Evolutionary conservation across 2,797 vertebrate genomes (phyloP).

Genomic region (Acrossocheilus fasciatus): DNA sequence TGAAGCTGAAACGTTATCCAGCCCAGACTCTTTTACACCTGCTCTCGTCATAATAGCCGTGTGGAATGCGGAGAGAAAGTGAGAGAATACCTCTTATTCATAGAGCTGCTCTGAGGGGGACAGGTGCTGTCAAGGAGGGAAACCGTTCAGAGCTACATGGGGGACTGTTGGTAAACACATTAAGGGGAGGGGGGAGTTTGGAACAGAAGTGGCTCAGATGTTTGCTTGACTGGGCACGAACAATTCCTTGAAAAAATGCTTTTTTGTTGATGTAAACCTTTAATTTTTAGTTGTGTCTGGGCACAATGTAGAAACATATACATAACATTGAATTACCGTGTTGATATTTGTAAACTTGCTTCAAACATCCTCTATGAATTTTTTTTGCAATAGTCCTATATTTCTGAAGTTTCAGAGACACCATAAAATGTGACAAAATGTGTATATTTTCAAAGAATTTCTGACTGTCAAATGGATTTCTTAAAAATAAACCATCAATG

Average conservation of each 20-base stretch:
- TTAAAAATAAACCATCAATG: too few species aligned
- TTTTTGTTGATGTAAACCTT: neutral
- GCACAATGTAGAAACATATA: neutral
- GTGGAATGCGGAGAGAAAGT: slow-evolving; percentile 65
- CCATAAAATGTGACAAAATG: neutral
- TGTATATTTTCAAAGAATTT: too few species aligned
- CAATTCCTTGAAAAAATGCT: neutral
- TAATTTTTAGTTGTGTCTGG: neutral
- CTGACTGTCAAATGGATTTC: too few species aligned
- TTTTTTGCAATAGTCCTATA: neutral
- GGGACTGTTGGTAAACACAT: slow-evolving; percentile 55
- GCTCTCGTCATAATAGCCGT: slow-evolving; percentile 66
- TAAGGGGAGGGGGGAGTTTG: slow-evolving; percentile 17
- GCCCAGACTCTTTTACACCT: slow-evolving; percentile 64
- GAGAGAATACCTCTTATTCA: slow-evolving; percentile 64
- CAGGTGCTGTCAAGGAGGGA: slow-evolving; percentile 60
- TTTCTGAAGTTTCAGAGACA: neutral
- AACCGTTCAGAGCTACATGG: neutral
- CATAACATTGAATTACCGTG: neutral
- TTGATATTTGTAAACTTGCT: neutral
- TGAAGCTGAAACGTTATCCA: slow-evolving; percentile 24
- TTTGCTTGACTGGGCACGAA: slow-evolving; percentile 59
- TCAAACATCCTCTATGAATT: neutral
- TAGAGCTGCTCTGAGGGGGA: slow-evolving; percentile 56
- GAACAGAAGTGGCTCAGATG: slow-evolving; percentile 39